Evolutionary conservation across 2,113 vertebrate species (phyloP).

Genomic region (Mustela nigripes): DNA sequence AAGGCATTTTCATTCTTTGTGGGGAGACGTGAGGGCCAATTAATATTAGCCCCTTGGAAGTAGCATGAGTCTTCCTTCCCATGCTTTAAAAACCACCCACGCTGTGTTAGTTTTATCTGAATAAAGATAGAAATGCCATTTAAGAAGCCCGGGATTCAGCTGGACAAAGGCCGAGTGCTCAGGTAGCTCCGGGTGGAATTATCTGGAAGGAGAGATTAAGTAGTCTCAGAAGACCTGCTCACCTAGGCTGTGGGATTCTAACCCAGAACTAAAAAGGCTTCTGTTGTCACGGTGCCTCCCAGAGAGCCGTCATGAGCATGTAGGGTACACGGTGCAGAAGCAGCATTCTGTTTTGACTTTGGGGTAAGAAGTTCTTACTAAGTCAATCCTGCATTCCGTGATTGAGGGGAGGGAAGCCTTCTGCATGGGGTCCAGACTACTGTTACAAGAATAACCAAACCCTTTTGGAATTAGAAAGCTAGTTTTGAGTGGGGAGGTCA

Average conservation of each 20-base stretch:
- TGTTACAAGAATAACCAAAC: background rate
- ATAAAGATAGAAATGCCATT: background rate
- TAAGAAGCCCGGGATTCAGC: background rate
- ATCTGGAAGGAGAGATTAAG: background rate
- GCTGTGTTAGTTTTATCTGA: background rate
- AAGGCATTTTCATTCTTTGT: slow-evolving; percentile 54
- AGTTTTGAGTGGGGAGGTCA: background rate
- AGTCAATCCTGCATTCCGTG: background rate
- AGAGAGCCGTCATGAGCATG: rapidly evolving
- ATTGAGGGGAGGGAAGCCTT: background rate
- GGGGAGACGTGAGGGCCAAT: background rate
- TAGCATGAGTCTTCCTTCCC: background rate
- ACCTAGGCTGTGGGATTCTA: rapidly evolving
- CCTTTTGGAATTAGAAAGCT: background rate
- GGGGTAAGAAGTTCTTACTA: background rate
- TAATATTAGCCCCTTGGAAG: background rate
- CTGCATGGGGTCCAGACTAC: rapidly evolving
- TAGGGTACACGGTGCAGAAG: rapidly evolving
- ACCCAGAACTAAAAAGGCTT: rapidly evolving
- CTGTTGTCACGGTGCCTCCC: rapidly evolving
- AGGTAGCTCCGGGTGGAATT: background rate
- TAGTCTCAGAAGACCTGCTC: rapidly evolving
- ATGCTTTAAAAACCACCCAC: background rate
- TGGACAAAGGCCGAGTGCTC: rapidly evolving
- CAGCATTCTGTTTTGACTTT: rapidly evolving